These are phyloP conservation scores for Drosophila acutilabella DNA, from an alignment of 2,888 invertebrate genomes.

Conservation along the genomic window DNA sequence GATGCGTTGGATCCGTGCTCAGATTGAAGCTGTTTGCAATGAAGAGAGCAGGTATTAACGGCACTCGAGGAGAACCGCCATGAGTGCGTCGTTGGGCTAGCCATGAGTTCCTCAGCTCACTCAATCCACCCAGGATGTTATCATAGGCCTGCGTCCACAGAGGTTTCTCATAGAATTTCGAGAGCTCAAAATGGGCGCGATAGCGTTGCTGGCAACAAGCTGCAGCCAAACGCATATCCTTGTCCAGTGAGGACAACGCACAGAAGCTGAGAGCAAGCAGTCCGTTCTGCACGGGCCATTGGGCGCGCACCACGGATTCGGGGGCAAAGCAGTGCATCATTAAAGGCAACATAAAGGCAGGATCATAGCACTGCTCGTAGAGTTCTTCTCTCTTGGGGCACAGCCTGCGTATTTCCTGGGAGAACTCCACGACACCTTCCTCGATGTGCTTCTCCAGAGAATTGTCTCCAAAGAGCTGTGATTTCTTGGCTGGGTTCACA, in stretches of 20 bases:
- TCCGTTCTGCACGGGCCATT: constrained; percentile 89
- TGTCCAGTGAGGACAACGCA: constrained; percentile 89
- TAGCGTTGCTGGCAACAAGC: constrained; percentile 91
- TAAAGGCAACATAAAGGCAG: constrained; percentile 92
- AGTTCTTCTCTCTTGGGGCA: constrained; percentile 80
- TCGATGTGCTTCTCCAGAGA: constrained; percentile 80
- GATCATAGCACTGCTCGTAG: constrained; percentile 89
- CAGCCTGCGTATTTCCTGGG: constrained; percentile 71
- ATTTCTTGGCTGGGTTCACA: constrained; percentile 60
- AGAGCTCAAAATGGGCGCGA: constrained; percentile 90
- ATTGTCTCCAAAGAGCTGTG: constrained; percentile 75
- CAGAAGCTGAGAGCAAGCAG: constrained; percentile 90
- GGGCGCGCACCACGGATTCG: constrained; percentile 90
- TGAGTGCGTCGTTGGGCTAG: constrained; percentile 81
- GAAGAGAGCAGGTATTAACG: constrained; percentile 82
- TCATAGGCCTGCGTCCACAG: constrained; percentile 84
- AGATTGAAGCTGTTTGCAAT: constrained; percentile 86
- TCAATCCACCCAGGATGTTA: constrained; percentile 83
- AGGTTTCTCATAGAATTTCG: constrained; percentile 85
- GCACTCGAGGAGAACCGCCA: constrained; percentile 83
- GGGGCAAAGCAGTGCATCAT: constrained; percentile 91
- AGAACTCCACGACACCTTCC: constrained; percentile 60
- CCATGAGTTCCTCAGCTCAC: constrained; percentile 78
- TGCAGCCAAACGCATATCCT: constrained; percentile 89
- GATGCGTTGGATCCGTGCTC: constrained; percentile 90